phyloP scores from a whole-genome alignment of 2,113 vertebrate genomes.

The Dasyurus viverrinus region DNA sequence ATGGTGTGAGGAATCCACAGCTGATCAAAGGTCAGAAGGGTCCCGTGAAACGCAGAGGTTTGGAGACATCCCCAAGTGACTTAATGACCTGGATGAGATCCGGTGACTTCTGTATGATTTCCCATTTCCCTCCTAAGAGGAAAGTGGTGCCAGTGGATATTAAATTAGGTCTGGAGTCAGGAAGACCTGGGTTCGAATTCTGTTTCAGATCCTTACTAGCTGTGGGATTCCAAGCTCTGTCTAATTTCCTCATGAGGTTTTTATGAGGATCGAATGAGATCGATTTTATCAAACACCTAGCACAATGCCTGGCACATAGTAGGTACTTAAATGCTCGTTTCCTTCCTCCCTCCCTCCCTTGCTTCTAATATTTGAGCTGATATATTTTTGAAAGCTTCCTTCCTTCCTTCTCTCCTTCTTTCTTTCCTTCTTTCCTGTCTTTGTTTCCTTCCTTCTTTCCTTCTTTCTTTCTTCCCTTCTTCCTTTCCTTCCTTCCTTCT shows the following conservation, averaged over 20 bases:
- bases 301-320: background rate
- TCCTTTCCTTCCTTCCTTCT: no score
- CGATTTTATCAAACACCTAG: background rate
- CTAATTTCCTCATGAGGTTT: background rate
- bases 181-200: background rate
- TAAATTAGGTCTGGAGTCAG: background rate
- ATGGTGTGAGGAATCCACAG: background rate
- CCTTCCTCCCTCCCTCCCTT: no score
- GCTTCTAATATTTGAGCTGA: no score
- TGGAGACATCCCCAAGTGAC: background rate
- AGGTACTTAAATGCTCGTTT: background rate
- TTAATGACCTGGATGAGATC: background rate
- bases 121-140: background rate
- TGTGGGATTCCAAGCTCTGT: background rate
- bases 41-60: background rate
- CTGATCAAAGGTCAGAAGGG: slow-evolving; percentile 6
- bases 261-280: background rate
- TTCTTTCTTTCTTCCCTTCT: no score
- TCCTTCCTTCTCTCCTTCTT: no score
- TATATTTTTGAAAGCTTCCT: no score
- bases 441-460: no score
- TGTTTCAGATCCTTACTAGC: background rate
- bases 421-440: no score
- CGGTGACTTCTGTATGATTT: background rate
- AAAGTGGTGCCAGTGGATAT: background rate